Evolutionary conservation across 2,113 vertebrate species (phyloP), one percentile per base, ranked within the genome.

Genomic region (Leptobrachium ailaonicum): DNA sequence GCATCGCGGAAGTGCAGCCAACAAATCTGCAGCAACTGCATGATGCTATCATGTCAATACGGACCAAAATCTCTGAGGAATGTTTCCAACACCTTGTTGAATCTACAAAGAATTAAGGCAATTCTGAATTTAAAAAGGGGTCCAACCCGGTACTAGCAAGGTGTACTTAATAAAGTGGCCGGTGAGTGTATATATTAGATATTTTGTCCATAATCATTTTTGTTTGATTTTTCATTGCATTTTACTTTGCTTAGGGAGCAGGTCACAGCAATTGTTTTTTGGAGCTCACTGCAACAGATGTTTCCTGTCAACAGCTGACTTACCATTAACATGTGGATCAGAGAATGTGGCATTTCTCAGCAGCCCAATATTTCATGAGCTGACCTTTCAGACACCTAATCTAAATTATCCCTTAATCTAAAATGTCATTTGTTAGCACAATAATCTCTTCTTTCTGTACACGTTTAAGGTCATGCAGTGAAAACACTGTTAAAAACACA

Each of bases 241-340:
- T 44, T 42, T 3, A 47, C 2, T n/a, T 70, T 42, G 8, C 42
- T 71, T 71, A 54, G 56, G 47, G 58, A n/a, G 8, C 10, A 75
- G 56, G 83, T 32, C 77, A 77, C 77, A 85, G 77, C 47, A 12
- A 72, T 80, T 91, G 91, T 87, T 90, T 84, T 45, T 86, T 92
- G 88, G 90, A 92, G 40, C 74, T 20, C 43, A 84, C 70, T 75
- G 82, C 90, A 88, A 54, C 91, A 93, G 90, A 90, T 92, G 91
- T 90, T 93, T 92, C 92, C 92, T 91, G 89, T 87, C 78, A 82
- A 76, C 42, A 82, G 41, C 64, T 83, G 85, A 79, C 75, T 66
- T 84, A 72, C 85, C 79, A 67, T 85, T 73, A 71, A 77, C 86
- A 64, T 80, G 79, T 70, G 64, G 20, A 82, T 2, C 43, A 75